Evolutionary conservation across 2,113 vertebrate species (phyloP).

Genomic region (Perca flavescens): DNA sequence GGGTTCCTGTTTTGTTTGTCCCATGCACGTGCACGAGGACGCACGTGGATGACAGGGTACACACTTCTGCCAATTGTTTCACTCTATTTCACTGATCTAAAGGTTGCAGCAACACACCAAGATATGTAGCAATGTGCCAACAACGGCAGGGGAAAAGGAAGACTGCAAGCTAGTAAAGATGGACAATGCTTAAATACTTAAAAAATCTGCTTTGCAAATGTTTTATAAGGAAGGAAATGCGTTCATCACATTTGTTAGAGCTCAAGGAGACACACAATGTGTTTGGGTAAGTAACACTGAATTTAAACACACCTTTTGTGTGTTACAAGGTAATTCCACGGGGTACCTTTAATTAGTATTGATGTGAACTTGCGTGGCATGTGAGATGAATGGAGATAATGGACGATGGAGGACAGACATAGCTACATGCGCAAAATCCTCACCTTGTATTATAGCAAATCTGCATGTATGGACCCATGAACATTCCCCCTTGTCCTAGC

Average conservation of each 20-base stretch:
- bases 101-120: not conserved
- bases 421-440: not conserved
- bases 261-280: not conserved
- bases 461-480: not conserved
- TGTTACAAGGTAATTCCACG: not conserved
- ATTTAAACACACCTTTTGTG: not conserved
- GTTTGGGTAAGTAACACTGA: not conserved
- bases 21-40: not conserved
- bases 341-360: not conserved
- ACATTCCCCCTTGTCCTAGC: slow-evolving; percentile 2
- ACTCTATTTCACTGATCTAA: not conserved
- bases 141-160: not conserved
- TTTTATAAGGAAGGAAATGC: not conserved
- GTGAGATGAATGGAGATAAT: not conserved
- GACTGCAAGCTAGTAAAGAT: not conserved
- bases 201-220: too few species aligned
- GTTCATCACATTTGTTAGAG: not conserved
- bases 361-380: not conserved
- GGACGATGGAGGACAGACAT: not conserved
- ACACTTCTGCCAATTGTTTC: not conserved
- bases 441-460: not conserved
- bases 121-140: not conserved
- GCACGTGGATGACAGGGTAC: not conserved
- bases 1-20: not conserved
- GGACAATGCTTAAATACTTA: not conserved